phyloP scores from a whole-genome alignment of 2,113 vertebrate species.

The Dasyornis broadbenti region DNA sequence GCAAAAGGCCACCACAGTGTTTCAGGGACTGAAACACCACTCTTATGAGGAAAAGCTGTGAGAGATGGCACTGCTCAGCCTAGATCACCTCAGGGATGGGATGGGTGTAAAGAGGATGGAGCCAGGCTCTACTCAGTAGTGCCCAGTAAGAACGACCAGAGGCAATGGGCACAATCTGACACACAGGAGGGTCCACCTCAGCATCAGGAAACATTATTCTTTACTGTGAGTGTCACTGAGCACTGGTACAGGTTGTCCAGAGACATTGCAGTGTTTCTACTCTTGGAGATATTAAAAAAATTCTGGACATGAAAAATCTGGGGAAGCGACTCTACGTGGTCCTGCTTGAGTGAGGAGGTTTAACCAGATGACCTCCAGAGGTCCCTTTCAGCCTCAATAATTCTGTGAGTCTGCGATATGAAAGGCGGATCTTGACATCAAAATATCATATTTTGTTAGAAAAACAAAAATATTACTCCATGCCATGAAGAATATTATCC shows the following conservation, averaged over 20 bases:
- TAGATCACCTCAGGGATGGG: neutral
- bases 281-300: neutral
- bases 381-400: neutral
- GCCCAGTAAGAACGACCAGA: neutral
- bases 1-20: neutral
- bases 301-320: neutral
- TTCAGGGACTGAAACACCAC: neutral
- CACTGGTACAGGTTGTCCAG: neutral
- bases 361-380: neutral
- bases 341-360: neutral
- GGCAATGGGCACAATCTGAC: neutral
- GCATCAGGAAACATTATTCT: neutral
- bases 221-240: neutral
- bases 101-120: neutral
- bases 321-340: neutral
- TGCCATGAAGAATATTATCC: neutral
- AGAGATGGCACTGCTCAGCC: neutral
- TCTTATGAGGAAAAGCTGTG: neutral
- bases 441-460: neutral
- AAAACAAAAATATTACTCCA: neutral
- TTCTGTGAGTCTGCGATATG: neutral
- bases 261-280: neutral
- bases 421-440: neutral
- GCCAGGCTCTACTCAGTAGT: neutral
- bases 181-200: accelerated